Conservation (phyloP, 2,797 vertebrate species). For the Sebastiscus albofasciatus region DNA sequence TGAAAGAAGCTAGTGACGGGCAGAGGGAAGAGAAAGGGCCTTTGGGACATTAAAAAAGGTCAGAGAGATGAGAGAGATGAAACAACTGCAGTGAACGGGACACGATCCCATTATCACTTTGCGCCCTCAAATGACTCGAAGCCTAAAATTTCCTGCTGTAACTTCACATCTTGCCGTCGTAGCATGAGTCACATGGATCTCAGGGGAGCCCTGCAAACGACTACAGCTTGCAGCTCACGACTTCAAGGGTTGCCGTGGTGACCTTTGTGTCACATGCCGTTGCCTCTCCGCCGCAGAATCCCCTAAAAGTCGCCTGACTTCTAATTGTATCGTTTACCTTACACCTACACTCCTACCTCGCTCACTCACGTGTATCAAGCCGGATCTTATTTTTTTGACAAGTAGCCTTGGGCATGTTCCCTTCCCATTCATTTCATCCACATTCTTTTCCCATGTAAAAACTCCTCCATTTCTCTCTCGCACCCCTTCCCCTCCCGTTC, state of each 20-base stretch:
- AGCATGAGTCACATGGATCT: slow-evolving; percentile 51
- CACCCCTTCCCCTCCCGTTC: slow-evolving; percentile 8
- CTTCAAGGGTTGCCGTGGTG: neutral
- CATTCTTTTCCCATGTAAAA: slow-evolving; percentile 68
- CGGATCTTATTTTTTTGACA: neutral
- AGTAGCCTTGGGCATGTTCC: slow-evolving; percentile 64
- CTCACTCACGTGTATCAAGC: neutral
- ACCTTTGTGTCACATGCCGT: slow-evolving; percentile 27
- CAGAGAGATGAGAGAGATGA: slow-evolving; percentile 10
- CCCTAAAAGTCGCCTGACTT: neutral
- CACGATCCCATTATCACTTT: slow-evolving; percentile 27
- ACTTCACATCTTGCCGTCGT: slow-evolving; percentile 30
- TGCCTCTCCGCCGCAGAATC: slow-evolving; percentile 2
- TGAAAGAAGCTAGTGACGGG: slow-evolving; percentile 23
- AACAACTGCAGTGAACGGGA: neutral
- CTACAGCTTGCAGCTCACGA: slow-evolving; percentile 23
- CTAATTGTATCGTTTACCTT: neutral
- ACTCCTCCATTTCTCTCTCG: slow-evolving; percentile 29
- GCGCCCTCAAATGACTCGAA: slow-evolving; percentile 9
- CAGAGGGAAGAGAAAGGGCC: neutral
- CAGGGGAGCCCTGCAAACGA: slow-evolving; percentile 16
- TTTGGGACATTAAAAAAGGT: slow-evolving; percentile 30
- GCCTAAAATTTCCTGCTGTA: neutral
- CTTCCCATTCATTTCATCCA: slow-evolving; percentile 58
- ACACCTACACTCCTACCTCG: slow-evolving; percentile 24